phyloP scores from a whole-genome alignment of 2,888 invertebrate species.

The Pilophorus perplexus region DNA sequence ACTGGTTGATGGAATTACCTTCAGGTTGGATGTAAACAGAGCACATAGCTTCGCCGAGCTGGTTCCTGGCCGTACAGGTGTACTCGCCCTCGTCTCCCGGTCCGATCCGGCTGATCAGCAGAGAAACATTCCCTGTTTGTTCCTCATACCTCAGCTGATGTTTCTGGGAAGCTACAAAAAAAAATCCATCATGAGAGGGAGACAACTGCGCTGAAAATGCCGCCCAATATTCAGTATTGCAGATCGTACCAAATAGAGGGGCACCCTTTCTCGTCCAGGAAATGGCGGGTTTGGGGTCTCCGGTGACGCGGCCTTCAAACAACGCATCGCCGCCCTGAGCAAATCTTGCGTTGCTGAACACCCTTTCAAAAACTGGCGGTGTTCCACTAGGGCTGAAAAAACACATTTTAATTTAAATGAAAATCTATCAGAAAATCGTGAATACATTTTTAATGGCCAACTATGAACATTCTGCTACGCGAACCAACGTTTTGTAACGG shows the following conservation, averaged over 20 bases:
- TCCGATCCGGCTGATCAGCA: constrained; percentile 90
- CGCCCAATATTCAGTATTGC: background rate
- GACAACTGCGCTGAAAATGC: background rate
- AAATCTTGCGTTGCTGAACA: constrained; percentile 90
- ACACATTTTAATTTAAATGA: background rate
- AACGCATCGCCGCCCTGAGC: constrained; percentile 91
- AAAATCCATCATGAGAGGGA: background rate
- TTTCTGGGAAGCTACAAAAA: constrained; percentile 66
- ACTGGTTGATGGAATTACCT: constrained; percentile 54
- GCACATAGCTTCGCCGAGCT: constrained; percentile 94
- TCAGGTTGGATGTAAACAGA: constrained; percentile 92
- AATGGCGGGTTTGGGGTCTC: constrained; percentile 87
- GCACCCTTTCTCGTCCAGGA: constrained; percentile 86
- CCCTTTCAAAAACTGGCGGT: constrained; percentile 93
- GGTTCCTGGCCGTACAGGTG: constrained; percentile 90
- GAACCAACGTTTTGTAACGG: too few relatives aligned
- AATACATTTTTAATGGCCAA: too few relatives aligned
- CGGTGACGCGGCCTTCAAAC: constrained; percentile 87
- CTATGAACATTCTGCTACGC: too few relatives aligned
- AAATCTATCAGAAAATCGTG: background rate
- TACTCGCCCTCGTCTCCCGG: constrained; percentile 96
- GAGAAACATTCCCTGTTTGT: constrained; percentile 82
- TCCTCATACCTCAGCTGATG: constrained; percentile 88
- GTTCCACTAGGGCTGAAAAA: constrained; percentile 63
- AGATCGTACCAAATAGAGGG: constrained; percentile 62